Evolutionary conservation across 1,140 invertebrate species (phyloP), one percentile per base, ranked within the genome.

Genomic region (Platyscapa corneri): DNA sequence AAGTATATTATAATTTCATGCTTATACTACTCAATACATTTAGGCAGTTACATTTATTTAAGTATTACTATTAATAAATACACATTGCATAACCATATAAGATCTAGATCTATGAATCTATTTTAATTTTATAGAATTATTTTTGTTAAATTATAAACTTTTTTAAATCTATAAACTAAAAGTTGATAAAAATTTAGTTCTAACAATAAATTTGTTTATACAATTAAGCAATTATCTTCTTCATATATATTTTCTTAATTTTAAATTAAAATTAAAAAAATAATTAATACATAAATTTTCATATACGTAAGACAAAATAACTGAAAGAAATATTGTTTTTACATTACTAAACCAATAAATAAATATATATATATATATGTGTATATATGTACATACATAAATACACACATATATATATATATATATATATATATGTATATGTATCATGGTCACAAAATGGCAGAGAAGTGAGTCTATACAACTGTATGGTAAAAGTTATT

Each of bases 81-180:
- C 64, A 8, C 27, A 60, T 78, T 60, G 20, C 70, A 74, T 74
- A 74, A 74, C 37, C 39, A 42, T 23, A 72, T 72, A 42, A 39
- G 37, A 8, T 74, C 8, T 42, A 42, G 8, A 8, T 74, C 14
- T 74, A 74, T 20, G 8, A 37, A 37, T 70, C 42, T 77, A 60
- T 78, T 78, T 78, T 27, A 60, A 60, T 60, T 78, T 53, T 32
- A 12, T 77, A 56, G 10, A 56, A 56, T 78, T 78, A 53, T 78
- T 78, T 78, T 78, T 64, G 27, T 76, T 8, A 76, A 76, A 53
- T 53, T 53, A 1, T 49, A 75, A 53, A 32, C 18, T 76, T 76
- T 18, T 74, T 42, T 74, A 27, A 27, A 74, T 74, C 23, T 60
- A 27, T 60, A 60, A 6, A 27, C 0, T 60, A 7, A 60, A 60